Evolutionary conservation across 2,797 vertebrate species (phyloP), one percentile per base, ranked within the genome.

Genomic region (Sebastes minor): DNA sequence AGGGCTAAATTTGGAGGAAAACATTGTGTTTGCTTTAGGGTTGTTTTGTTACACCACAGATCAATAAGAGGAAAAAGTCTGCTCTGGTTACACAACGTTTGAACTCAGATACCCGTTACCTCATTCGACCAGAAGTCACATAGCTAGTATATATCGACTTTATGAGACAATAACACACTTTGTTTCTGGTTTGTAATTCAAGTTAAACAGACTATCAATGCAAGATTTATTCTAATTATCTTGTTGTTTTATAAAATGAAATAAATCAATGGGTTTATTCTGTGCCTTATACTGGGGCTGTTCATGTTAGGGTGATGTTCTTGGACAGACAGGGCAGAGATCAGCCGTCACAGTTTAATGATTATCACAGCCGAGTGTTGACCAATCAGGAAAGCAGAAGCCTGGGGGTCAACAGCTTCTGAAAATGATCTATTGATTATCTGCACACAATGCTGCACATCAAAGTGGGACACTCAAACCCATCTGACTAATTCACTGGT

Each of bases 261-360:
- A 67, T 18, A 53, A 57, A 18, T 32, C 25, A 49, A 12, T 35
- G 22, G 3, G 7, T 56, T 8, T 33, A 33, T 74, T 57, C 5
- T 80, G 27, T 25, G 32, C 49, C n/a, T 18, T 6, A 12, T 20
- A 70, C 25, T 64, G n/a, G 14, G 11, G 10, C 3, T 60, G 25
- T 71, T 76, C 9, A 16, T 74, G n/a, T 55, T 25, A 3, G 20
- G 9, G 20, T 18, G 14, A 30, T 76, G 61, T 83, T 82, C 23
- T 79, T 67, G 80, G 77, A 71, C 83, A 89, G 33, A 78, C 30
- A 7, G 86, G 57, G 25, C 81, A 83, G 80, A 78, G 82, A 84
- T 90, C 85, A 74, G 55, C n/a, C 22, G 9, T 63, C 78, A 38
- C 63, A 64, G 90, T 80, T 94, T 89, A 95, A 93, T 94, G 87